Base-by-base conservation (phyloP, 2,888 invertebrate genomes). In the Xestobium rufovillosum region DNA sequence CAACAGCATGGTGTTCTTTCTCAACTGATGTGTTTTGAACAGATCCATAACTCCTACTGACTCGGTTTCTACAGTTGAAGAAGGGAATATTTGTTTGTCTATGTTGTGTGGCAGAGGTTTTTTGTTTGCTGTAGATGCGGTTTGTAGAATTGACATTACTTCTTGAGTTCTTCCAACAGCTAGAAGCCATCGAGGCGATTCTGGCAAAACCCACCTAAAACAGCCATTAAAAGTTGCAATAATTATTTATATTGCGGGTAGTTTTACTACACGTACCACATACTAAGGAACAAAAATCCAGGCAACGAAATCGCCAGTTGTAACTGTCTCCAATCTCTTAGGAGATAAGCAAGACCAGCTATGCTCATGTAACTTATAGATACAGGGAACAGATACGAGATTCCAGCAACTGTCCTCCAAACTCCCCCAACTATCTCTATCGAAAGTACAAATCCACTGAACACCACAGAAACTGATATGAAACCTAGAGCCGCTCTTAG, bases 401-500 rank as follows among this genome's bases (percentile, higher is more conserved):
- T 82, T 36, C 86, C 86, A 2, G 84, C 79, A 38, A 85, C 78
- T 2, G 83, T 84, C 42, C 84, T 72, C 83, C 84, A 84, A 49
- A 80, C 78, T 2, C 84, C 83, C 11, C 83, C 83, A 3, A 85
- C 83, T 36, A 83, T 67, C 60, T 86, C 86, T 50, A 85, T 82
- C 23, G 83, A 78, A 19, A 87, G 67, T 3, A 87, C 85, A 51
- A 87, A 83, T 14, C 82, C 83, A 25, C 84, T 80, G 60, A 85
- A 83, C 14, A 86, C 86, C 31, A 86, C 80, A 11, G 85, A 83
- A n/a, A 85, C 83, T 1, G 82, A 83, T 9, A 83, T 80, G 48
- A 81, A 75, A 1, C 87, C 87, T 59, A 84, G 72, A 2, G 81
- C 55, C 3, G 81, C 76, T 28, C 86, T 69, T 27, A 86, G 70